phyloP scores from a whole-genome alignment of 2,888 invertebrate genomes.

The Drosophila sordidapex region DNA sequence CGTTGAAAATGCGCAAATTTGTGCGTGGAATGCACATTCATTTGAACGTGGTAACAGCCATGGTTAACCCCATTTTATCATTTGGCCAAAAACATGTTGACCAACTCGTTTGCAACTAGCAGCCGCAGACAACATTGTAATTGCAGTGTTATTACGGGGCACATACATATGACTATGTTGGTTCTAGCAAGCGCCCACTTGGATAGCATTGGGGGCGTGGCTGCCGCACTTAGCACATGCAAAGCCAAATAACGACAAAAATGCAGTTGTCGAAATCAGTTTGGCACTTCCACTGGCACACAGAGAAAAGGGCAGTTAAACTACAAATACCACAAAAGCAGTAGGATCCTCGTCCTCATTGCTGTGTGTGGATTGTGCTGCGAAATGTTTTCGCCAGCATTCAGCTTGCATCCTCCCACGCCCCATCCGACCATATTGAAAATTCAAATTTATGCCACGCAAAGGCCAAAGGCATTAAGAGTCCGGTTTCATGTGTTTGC shows the following conservation, averaged over 20 bases:
- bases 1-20: background rate
- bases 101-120: conserved; percentile 72
- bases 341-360: conserved; percentile 11
- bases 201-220: conserved; percentile 44
- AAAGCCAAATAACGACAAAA: conserved; percentile 57
- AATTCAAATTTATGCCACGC: conserved; percentile 72
- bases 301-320: conserved; percentile 14
- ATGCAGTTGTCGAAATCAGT: conserved; percentile 68
- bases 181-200: background rate
- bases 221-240: conserved; percentile 60
- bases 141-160: conserved; percentile 61
- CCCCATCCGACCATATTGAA: conserved; percentile 49
- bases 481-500: conserved; percentile 58
- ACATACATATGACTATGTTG: conserved; percentile 20
- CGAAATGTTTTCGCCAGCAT: conserved; percentile 48
- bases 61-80: conserved; percentile 33
- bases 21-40: conserved; percentile 16
- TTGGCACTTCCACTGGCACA: conserved; percentile 56
- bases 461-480: conserved; percentile 50
- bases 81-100: conserved; percentile 65
- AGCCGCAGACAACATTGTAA: conserved; percentile 72
- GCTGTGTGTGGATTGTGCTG: conserved; percentile 24
- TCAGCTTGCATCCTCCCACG: background rate
- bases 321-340: conserved; percentile 43
- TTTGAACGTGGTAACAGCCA: conserved; percentile 23